These are phyloP conservation scores for Seriola quinqueradiata DNA, from an alignment of 2,113 vertebrate species.

Conservation along the genomic window DNA sequence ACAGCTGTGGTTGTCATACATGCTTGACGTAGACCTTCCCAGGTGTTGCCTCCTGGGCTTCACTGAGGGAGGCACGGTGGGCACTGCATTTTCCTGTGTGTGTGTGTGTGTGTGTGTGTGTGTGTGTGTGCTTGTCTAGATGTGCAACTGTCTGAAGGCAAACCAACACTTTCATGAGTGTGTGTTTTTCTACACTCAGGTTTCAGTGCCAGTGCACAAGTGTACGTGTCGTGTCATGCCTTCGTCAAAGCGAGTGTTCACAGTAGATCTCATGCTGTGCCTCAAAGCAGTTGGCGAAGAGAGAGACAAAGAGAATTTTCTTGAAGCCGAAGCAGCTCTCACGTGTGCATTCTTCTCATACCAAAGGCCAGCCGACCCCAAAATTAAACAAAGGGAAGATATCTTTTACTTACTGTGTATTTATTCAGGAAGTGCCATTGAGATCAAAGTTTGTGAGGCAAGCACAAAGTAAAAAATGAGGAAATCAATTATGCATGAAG, in stretches of 20 bases:
- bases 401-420: conserved; percentile 24
- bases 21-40: conserved; percentile 65
- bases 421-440: conserved; percentile 31
- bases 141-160: conserved; percentile 20
- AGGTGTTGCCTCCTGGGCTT: conserved; percentile 75
- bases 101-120: conserved; percentile 32
- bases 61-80: conserved; percentile 10
- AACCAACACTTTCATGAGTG: conserved; percentile 28
- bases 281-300: conserved; percentile 55
- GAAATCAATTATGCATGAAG: neutral
- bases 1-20: conserved; percentile 67
- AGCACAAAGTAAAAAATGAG: neutral
- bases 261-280: conserved; percentile 49
- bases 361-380: conserved; percentile 53
- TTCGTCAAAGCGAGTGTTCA: conserved; percentile 36
- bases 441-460: neutral
- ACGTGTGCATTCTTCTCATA: conserved; percentile 63
- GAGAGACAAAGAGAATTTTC: conserved; percentile 50
- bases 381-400: conserved; percentile 60
- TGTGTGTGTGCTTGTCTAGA: conserved; percentile 21
- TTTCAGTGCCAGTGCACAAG: conserved; percentile 53
- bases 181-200: conserved; percentile 21
- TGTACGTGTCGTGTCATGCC: conserved; percentile 67
- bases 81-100: conserved; percentile 26
- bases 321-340: conserved; percentile 34